These are phyloP conservation scores for Labeo rohita DNA, from an alignment of 2,113 vertebrate species.

Conservation along the genomic window DNA sequence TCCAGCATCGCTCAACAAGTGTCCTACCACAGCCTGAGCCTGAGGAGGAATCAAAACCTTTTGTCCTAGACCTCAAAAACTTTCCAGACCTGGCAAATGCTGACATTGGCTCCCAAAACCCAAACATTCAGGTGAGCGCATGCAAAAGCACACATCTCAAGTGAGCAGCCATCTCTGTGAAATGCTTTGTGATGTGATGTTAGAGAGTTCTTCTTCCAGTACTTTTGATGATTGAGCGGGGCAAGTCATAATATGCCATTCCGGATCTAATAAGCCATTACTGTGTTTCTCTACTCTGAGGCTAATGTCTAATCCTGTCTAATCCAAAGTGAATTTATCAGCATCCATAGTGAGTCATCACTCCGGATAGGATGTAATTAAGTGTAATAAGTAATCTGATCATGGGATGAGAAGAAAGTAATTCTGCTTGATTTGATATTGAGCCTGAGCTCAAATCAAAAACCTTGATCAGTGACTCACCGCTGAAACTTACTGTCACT, in stretches of 20 bases:
- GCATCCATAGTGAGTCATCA: slow-evolving; percentile 67
- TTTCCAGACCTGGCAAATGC: slow-evolving; percentile 83
- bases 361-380: slow-evolving; percentile 68
- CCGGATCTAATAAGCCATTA: slow-evolving; percentile 6
- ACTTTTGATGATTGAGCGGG: background rate
- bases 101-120: slow-evolving; percentile 85
- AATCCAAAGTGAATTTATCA: slow-evolving; percentile 21
- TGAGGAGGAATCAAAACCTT: slow-evolving; percentile 77
- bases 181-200: background rate
- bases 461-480: slow-evolving; percentile 16
- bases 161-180: background rate
- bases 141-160: background rate
- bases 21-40: slow-evolving; percentile 61
- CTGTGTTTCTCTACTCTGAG: background rate
- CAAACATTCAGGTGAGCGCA: slow-evolving; percentile 87
- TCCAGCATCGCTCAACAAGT: slow-evolving; percentile 65
- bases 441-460: slow-evolving; percentile 50
- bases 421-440: slow-evolving; percentile 53
- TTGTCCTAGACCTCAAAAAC: slow-evolving; percentile 86
- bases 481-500: background rate
- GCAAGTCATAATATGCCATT: slow-evolving; percentile 12
- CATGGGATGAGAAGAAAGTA: slow-evolving; percentile 36
- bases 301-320: slow-evolving; percentile 10
- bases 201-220: background rate
- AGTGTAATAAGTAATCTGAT: slow-evolving; percentile 64